Conservation (phyloP, 1,140 invertebrate species). For the Brachionus sp. region DNA sequence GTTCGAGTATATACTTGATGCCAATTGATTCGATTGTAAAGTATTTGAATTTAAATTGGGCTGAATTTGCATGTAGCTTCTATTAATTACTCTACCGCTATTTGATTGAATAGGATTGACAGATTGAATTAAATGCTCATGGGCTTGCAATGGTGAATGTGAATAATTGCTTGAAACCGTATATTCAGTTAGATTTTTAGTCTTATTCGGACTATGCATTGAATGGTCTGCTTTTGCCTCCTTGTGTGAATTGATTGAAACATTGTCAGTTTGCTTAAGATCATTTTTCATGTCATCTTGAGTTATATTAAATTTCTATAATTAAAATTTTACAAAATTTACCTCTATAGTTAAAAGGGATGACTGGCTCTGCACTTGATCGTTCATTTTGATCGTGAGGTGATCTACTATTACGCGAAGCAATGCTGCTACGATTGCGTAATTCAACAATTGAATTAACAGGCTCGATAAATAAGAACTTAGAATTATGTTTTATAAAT, state of each 20-base stretch:
- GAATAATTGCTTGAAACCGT: background rate
- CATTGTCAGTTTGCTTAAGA: background rate
- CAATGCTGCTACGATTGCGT: background rate
- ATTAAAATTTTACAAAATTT: too few species aligned
- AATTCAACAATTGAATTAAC: background rate
- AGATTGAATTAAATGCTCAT: background rate
- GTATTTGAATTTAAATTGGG: slow-evolving; percentile 16
- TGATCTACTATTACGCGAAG: background rate
- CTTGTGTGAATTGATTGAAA: background rate
- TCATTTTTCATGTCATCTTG: slow-evolving; percentile 7
- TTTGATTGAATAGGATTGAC: background rate
- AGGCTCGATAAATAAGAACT: slow-evolving; percentile 41
- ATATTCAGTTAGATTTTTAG: background rate
- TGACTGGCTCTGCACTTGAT: background rate
- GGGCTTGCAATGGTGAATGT: background rate
- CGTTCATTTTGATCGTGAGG: background rate
- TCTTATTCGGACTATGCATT: background rate
- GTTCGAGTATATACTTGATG: background rate
- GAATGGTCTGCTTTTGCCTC: background rate
- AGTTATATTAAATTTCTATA: background rate
- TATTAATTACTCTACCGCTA: background rate
- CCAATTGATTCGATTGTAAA: background rate
- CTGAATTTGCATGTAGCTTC: slow-evolving; percentile 40
- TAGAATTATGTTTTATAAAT: background rate
- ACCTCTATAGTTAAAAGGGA: background rate